Percentiles rank a stretch among this genome's conserved stretches.
Evolutionary conservation across 2,888 invertebrate genomes (phyloP).

Genomic region (Kryphioiulus occultus): DNA sequence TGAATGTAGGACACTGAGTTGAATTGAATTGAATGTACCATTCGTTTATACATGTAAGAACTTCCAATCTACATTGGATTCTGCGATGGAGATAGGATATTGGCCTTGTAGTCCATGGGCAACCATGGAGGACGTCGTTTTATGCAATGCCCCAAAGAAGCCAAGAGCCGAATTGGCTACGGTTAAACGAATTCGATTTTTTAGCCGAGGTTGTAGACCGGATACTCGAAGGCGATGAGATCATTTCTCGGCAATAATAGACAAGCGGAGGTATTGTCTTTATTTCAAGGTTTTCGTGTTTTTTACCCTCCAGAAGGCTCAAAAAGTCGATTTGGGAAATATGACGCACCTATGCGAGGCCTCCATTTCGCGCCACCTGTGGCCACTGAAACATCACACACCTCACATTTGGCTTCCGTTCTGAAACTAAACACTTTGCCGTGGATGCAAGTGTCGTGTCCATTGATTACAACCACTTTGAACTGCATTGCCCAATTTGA

Average conservation of each 20-base stretch:
- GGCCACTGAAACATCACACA: not conserved
- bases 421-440: not conserved
- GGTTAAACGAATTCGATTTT: not conserved
- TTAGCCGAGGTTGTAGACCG: slow-evolving; percentile 6
- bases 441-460: not conserved
- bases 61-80: no score
- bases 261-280: slow-evolving; percentile 8
- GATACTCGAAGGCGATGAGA: not conserved
- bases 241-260: not conserved
- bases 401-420: not conserved
- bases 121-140: no score
- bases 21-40: no score
- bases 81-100: no score
- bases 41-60: no score
- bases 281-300: slow-evolving; percentile 4
- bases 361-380: not conserved
- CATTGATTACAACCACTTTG: no score
- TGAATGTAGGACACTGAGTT: no score
- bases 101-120: no score
- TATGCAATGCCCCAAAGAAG: no score
- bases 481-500: not conserved
- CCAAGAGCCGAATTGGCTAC: no score
- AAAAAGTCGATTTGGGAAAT: not conserved
- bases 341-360: not conserved
- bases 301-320: not conserved